These are phyloP conservation scores for Vespertilio murinus DNA, from an alignment of 2,797 vertebrate species.

Conservation along the genomic window DNA sequence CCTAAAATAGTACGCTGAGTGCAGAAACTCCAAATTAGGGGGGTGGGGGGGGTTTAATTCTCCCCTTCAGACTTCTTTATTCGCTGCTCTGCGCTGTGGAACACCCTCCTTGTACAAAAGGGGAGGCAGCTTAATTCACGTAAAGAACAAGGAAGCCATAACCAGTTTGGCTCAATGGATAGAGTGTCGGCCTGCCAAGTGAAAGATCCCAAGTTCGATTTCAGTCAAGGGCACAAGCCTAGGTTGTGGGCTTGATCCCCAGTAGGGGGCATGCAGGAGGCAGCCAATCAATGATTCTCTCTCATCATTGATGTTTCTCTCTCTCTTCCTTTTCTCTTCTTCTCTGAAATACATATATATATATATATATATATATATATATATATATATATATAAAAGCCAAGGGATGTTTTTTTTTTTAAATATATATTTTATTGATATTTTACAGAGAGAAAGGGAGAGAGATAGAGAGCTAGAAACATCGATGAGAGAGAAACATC, in stretches of 20 bases:
- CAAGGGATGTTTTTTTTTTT: too few relatives aligned
- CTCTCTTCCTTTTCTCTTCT: not conserved
- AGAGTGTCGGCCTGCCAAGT: not conserved
- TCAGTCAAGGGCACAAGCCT: not conserved
- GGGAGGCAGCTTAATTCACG: not conserved
- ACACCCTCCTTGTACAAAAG: not conserved
- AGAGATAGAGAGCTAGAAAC: too few relatives aligned
- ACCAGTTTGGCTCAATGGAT: too few relatives aligned
- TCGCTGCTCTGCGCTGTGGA: not conserved
- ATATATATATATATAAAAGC: too few relatives aligned
- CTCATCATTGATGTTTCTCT: not conserved
- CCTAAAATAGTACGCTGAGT: not conserved
- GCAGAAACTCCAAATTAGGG: not conserved
- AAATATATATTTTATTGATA: too few relatives aligned
- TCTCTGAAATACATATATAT: too few relatives aligned
- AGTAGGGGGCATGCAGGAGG: not conserved
- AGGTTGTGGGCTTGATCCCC: rapidly evolving
- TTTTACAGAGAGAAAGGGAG: too few relatives aligned
- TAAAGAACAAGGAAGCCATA: not conserved
- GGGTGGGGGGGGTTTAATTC: not conserved
- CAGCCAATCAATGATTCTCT: not conserved
- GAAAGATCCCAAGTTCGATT: not conserved
- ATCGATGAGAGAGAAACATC: too few relatives aligned
- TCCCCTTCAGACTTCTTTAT: not conserved
- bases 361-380: too few relatives aligned